Evolutionary conservation across 1,140 invertebrate species (phyloP), one percentile per base, ranked within the genome.

Genomic region (Drosophila ogumai): DNA sequence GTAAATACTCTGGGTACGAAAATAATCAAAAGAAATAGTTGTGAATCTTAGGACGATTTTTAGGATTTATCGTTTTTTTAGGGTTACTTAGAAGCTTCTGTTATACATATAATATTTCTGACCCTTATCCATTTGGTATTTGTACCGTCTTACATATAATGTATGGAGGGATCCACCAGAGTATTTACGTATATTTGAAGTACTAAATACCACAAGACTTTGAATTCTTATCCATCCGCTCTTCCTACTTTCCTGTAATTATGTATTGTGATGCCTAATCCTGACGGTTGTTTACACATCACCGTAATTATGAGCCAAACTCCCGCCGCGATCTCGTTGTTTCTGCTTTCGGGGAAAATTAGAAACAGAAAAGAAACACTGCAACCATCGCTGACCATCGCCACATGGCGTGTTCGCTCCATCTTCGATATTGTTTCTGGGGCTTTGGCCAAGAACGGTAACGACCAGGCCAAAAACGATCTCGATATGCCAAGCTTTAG

Each of bases 371-470:
- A 50, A 9, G 10, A 34, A 34, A 2, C 44, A 46, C 7, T 25
- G 44, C 34, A 19, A 54, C 40, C 34, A 36, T 52, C 41, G 36
- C 38, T 54, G 28, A 47, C 46, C 66, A 74, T 73, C 55, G 40
- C 54, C 40, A 22, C 34, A 36, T 79, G 71, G 82, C 79, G 79
- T 86, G 82, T 79, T 66, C 36, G 82, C 84, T 78, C 54, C 77
- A 86, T 88, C 82, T 81, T 36, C 36, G 85, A 88, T 87, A 84
- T 44, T 28, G 40, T 22, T 28, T 13, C 59, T 32, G 28, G 25
- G 28, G 13, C 34, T 10, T n/a, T 3, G 46, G 85, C 84, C 84
- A 87, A 87, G 82, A 87, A 87, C 84, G 75, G 84, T 88, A 87
- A 82, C 84, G 64, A 78, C 68, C 34, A 38, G 67, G 50, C 68